phyloP scores from a whole-genome alignment of 2,888 invertebrate genomes.

The Polyommatus iphigenia region DNA sequence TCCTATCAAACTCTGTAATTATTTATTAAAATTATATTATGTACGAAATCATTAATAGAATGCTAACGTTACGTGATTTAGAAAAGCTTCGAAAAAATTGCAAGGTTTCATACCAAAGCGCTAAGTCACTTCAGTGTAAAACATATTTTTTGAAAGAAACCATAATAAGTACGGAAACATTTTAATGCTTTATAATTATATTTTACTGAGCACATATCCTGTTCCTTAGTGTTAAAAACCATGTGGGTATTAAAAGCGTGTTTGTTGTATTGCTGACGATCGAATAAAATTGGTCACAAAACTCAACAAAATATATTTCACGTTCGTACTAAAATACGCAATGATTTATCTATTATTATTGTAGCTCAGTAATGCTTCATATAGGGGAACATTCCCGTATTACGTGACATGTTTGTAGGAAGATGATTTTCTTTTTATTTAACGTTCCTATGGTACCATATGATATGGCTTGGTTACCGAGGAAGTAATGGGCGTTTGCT shows the following conservation, averaged over 20 bases:
- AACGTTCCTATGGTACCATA: neutral
- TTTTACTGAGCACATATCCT: neutral
- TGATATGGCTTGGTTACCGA: too few species aligned
- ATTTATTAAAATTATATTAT: too few species aligned
- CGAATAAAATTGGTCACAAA: constrained; percentile 3
- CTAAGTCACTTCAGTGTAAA: neutral
- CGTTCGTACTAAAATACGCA: neutral
- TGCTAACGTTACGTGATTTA: neutral
- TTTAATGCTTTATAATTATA: neutral
- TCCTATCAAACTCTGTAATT: neutral
- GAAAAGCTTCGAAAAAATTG: neutral
- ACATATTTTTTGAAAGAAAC: neutral
- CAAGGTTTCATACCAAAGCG: neutral
- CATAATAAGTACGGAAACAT: neutral
- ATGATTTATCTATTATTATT: neutral
- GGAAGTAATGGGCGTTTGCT: too few species aligned
- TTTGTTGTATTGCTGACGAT: neutral
- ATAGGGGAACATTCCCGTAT: neutral
- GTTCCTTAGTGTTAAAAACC: neutral
- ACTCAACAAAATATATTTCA: neutral
- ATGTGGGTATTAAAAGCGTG: neutral
- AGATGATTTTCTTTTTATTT: neutral
- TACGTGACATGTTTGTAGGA: neutral
- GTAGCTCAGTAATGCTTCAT: neutral
- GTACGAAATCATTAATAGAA: too few species aligned